Evolutionary conservation across 2,113 vertebrate species (phyloP).

Genomic region (Sclerurus mexicanus): DNA sequence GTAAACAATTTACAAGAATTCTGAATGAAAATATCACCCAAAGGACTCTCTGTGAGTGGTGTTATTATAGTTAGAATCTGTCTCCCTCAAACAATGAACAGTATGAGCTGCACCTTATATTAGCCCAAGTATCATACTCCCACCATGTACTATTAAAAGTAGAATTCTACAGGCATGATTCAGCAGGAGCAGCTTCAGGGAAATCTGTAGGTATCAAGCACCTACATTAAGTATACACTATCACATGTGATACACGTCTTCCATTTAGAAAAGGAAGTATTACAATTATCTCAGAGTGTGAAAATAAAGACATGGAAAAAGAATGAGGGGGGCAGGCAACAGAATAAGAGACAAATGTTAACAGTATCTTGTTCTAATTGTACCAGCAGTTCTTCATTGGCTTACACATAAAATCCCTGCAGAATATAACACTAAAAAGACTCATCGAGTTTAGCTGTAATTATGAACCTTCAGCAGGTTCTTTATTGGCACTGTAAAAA

Average conservation of each 20-base stretch:
- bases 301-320: background rate
- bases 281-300: background rate
- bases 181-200: background rate
- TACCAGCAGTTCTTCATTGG: background rate
- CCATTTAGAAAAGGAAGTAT: background rate
- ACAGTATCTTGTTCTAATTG: background rate
- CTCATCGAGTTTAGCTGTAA: background rate
- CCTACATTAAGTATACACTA: background rate
- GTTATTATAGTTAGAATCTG: background rate
- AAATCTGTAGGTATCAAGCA: background rate
- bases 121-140: background rate
- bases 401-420: background rate
- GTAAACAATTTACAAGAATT: background rate
- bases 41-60: background rate
- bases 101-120: background rate
- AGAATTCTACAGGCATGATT: background rate
- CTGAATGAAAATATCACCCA: background rate
- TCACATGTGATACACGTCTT: background rate
- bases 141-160: background rate
- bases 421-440: background rate
- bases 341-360: background rate
- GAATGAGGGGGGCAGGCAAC: rapidly evolving
- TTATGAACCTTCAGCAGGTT: background rate
- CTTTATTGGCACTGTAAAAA: background rate
- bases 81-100: background rate